phyloP scores from a whole-genome alignment of 2,888 invertebrate genomes.

The Harpagoxenus sublaevis region DNA sequence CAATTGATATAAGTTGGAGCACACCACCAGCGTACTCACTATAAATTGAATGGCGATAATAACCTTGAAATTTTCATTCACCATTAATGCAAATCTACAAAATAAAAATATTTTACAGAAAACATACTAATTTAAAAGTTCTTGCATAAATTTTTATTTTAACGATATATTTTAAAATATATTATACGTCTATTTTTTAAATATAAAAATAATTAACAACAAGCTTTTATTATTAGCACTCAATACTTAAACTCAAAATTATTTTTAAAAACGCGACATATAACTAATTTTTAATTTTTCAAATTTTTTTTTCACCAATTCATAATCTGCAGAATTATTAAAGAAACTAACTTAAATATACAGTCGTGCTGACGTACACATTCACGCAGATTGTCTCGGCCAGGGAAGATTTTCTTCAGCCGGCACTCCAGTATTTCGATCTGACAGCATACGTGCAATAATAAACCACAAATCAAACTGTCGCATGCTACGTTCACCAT shows the following conservation, averaged over 20 bases:
- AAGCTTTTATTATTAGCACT: neutral
- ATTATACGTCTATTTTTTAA: neutral
- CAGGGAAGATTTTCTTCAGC: neutral
- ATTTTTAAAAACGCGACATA: neutral
- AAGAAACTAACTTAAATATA: conserved; percentile 61
- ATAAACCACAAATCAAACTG: conserved; percentile 55
- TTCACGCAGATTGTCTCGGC: neutral
- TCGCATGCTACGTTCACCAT: conserved; percentile 57
- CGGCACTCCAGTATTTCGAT: conserved; percentile 63
- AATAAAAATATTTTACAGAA: neutral
- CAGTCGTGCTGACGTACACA: conserved; percentile 58
- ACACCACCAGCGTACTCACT: conserved; percentile 46
- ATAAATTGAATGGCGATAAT: conserved; percentile 57
- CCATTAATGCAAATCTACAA: conserved; percentile 41
- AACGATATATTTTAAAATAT: neutral
- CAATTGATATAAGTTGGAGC: conserved; percentile 55
- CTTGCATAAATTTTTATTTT: neutral
- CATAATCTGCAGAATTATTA: neutral
- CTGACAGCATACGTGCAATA: conserved; percentile 55
- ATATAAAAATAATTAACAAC: neutral
- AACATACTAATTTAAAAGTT: neutral
- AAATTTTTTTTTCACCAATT: neutral
- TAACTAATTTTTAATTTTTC: neutral
- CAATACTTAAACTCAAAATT: neutral
- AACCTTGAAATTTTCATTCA: conserved; percentile 48